Evolutionary conservation across 2,888 invertebrate species (phyloP).

Genomic region (Sphaerophoria taeniata): DNA sequence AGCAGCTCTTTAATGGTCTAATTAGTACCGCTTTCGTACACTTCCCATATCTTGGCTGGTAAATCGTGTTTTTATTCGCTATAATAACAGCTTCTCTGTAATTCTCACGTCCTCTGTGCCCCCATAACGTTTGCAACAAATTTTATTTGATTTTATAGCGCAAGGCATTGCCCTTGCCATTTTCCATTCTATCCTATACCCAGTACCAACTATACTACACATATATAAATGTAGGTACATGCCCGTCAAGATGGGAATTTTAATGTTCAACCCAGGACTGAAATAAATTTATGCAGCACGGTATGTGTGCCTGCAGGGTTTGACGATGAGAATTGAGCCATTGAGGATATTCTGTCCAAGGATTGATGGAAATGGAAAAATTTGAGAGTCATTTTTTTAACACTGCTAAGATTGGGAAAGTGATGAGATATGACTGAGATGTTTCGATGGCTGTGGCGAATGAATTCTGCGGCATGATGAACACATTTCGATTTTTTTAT

Average conservation of each 20-base stretch:
- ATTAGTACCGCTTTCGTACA: constrained; percentile 64
- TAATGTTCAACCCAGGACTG: constrained; percentile 57
- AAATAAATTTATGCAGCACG: constrained; percentile 56
- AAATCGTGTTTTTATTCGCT: constrained; percentile 62
- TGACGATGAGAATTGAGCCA: constrained; percentile 6
- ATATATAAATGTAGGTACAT: neutral
- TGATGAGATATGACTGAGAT: constrained; percentile 59
- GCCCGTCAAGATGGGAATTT: constrained; percentile 46
- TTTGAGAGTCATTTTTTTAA: constrained; percentile 59
- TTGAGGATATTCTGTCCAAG: constrained; percentile 33
- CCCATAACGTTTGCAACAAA: constrained; percentile 59
- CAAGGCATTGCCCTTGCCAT: constrained; percentile 4
- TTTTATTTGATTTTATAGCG: constrained; percentile 67
- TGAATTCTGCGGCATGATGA: constrained; percentile 61
- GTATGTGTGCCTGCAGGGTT: constrained; percentile 26
- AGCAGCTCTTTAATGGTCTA: constrained; percentile 60
- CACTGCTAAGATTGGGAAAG: constrained; percentile 53
- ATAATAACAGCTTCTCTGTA: constrained; percentile 44
- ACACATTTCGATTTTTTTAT: constrained; percentile 71
- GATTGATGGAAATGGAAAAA: constrained; percentile 59
- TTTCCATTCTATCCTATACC: neutral
- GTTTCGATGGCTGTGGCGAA: constrained; percentile 34
- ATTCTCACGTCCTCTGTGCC: constrained; percentile 61
- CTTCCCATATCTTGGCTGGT: constrained; percentile 22
- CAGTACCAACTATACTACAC: too few relatives aligned